Evolutionary conservation across 2,888 invertebrate genomes (phyloP).

Genomic region (Archips xylosteana): DNA sequence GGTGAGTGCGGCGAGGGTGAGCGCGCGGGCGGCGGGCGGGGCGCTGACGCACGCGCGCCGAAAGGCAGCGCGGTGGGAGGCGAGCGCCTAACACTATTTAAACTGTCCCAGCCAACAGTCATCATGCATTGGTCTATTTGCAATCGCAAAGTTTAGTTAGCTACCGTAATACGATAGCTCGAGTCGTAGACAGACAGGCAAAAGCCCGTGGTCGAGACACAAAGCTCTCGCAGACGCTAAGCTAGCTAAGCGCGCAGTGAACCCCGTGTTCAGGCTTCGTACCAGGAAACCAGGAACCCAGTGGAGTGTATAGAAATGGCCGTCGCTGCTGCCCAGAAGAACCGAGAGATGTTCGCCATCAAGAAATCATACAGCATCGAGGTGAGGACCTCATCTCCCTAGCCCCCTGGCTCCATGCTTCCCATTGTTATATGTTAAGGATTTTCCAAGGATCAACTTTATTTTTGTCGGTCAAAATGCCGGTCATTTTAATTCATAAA

Average conservation of each 20-base stretch:
- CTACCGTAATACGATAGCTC: constrained; percentile 84
- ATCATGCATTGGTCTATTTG: constrained; percentile 90
- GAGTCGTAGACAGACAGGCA: constrained; percentile 85
- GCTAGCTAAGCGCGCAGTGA: constrained; percentile 85
- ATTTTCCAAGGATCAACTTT: constrained; percentile 34
- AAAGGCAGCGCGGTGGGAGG: constrained; percentile 84
- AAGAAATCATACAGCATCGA: constrained; percentile 99
- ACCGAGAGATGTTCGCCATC: constrained; percentile 98
- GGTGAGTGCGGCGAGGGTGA: constrained; percentile 41
- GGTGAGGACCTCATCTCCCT: constrained; percentile 87
- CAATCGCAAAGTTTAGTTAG: constrained; percentile 88
- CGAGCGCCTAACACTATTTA: constrained; percentile 86
- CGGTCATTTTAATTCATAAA: constrained; percentile 34
- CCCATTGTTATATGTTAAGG: constrained; percentile 5
- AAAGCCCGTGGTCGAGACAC: constrained; percentile 87
- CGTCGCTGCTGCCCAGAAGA: constrained; percentile 96
- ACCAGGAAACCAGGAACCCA: constrained; percentile 65
- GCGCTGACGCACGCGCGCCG: constrained; percentile 87
- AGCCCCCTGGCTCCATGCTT: constrained; percentile 39
- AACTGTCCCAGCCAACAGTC: constrained; percentile 87
- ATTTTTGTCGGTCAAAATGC: constrained; percentile 44
- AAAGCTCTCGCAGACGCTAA: constrained; percentile 82
- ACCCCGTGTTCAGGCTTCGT: constrained; percentile 78
- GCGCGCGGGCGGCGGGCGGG: constrained; percentile 22
- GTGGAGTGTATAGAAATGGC: constrained; percentile 89